A percentile compares a stretch with the other conserved stretches of the same genome.
Conservation (phyloP, 1,140 invertebrate species). For the Zaprionus africanus region DNA sequence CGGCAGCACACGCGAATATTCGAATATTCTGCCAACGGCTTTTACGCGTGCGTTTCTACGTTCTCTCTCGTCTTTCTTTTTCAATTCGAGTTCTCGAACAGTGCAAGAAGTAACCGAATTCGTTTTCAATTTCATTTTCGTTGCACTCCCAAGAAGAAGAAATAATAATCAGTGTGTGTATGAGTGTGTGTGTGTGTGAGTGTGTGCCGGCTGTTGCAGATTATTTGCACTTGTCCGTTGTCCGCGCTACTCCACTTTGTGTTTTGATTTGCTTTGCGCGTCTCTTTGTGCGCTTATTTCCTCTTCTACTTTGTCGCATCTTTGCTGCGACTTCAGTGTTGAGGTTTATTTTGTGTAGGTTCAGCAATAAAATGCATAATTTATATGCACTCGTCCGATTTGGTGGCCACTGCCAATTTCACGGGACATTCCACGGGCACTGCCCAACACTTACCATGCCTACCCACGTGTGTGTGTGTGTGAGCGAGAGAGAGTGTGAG, state of each 20-base stretch:
- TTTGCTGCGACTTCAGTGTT: constrained; percentile 13
- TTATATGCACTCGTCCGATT: constrained; percentile 23
- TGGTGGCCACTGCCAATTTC: constrained; percentile 12
- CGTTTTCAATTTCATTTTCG: constrained; percentile 26
- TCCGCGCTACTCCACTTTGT: constrained; percentile 24
- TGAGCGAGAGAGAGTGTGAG: not conserved
- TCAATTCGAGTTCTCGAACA: not conserved
- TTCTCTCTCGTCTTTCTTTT: constrained; percentile 9
- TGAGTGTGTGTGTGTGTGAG: constrained; percentile 8
- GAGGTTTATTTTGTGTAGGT: constrained; percentile 25
- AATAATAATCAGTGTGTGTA: not conserved
- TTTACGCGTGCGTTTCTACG: constrained; percentile 55
- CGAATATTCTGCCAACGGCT: constrained; percentile 59
- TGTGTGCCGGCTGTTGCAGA: constrained; percentile 27
- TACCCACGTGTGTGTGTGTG: constrained; percentile 7
- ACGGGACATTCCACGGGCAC: constrained; percentile 3
- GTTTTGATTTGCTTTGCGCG: constrained; percentile 14
- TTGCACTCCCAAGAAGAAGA: not conserved
- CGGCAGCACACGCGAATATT: constrained; percentile 64
- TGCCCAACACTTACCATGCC: constrained; percentile 6
- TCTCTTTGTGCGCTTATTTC: constrained; percentile 17
- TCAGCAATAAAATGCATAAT: constrained; percentile 38
- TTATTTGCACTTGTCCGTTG: constrained; percentile 25
- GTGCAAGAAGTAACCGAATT: constrained; percentile 4
- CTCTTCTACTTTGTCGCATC: constrained; percentile 16